phyloP scores from a whole-genome alignment of 2,113 vertebrate species.

The Haplotaxodon microlepis region DNA sequence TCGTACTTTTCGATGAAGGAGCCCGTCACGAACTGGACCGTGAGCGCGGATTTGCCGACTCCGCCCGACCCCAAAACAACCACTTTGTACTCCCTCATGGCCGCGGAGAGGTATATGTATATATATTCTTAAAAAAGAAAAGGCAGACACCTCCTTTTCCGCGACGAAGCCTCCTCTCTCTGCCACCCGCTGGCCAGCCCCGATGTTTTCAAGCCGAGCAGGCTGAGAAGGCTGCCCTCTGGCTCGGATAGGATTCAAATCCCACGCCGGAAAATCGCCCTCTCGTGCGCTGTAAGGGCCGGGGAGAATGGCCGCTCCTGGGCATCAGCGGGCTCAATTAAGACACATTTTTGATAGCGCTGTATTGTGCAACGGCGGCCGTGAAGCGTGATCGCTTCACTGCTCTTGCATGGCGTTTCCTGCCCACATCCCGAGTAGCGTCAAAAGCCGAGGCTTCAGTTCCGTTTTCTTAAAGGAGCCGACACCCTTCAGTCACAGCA shows the following conservation, averaged over 20 bases:
- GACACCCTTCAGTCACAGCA: background rate
- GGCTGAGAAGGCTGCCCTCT: conserved; percentile 26
- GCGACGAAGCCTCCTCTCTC: conserved; percentile 46
- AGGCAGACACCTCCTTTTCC: conserved; percentile 51
- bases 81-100: conserved; percentile 93
- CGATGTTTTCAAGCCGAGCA: conserved; percentile 58
- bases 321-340: conserved; percentile 40
- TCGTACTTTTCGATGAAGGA: conserved; percentile 93
- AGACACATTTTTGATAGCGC: conserved; percentile 39
- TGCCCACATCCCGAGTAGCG: conserved; percentile 68
- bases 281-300: background rate
- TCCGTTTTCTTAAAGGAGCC: conserved; percentile 71
- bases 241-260: conserved; percentile 17
- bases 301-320: conserved; percentile 15
- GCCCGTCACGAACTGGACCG: conserved; percentile 90
- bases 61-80: conserved; percentile 90
- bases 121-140: background rate
- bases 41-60: conserved; percentile 89
- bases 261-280: conserved; percentile 9
- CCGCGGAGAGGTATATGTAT: background rate
- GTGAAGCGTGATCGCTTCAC: conserved; percentile 59
- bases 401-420: conserved; percentile 60
- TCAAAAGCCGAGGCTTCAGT: conserved; percentile 43
- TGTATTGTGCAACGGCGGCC: conserved; percentile 40
- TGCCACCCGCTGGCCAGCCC: conserved; percentile 58